Evolutionary conservation across 2,797 vertebrate genomes (phyloP).

Genomic region (Botia almorhae): DNA sequence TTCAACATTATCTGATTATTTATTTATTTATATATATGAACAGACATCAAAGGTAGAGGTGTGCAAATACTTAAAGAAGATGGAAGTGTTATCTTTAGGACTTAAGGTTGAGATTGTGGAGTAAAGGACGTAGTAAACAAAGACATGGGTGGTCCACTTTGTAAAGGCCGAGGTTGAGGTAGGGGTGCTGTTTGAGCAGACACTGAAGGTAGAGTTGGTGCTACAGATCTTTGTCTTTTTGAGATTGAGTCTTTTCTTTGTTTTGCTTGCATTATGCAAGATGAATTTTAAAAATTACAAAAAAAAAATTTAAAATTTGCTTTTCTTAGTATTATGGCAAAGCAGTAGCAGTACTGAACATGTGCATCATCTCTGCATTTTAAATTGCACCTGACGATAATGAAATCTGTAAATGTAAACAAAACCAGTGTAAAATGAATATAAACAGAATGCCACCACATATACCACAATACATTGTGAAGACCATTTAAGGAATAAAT

Average conservation of each 20-base stretch:
- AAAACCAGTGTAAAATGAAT: background rate
- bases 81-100: background rate
- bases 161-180: no score
- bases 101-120: background rate
- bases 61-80: background rate
- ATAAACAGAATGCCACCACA: background rate
- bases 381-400: background rate
- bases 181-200: background rate
- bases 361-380: background rate
- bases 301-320: no score
- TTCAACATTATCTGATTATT: no score
- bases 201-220: background rate
- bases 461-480: no score
- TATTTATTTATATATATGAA: no score
- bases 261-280: background rate
- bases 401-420: background rate
- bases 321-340: background rate
- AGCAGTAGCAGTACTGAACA: conserved; percentile 5
- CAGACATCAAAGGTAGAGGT: no score
- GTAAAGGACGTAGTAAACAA: background rate
- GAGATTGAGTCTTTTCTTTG: background rate
- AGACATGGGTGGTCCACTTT: no score
- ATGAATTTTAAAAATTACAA: background rate
- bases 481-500: no score
- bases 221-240: no score